Base-by-base conservation (phyloP, 2,113 vertebrate species). In the Callipepla squamata region DNA sequence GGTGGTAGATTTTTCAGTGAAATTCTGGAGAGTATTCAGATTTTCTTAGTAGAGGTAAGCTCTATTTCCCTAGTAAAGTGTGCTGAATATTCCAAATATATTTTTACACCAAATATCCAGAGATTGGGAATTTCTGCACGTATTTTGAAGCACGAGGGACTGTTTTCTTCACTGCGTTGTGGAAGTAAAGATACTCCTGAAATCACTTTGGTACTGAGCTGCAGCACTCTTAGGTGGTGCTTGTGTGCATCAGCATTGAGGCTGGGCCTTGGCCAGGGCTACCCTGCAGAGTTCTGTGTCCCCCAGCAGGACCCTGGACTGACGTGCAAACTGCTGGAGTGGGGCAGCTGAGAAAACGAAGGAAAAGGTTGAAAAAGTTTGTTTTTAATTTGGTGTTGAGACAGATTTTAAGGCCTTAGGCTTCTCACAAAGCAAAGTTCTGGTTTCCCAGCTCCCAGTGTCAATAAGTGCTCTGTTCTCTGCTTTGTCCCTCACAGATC, bases 401-500 rank as follows among this genome's bases (percentile, higher is more conserved):
- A 50, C 55, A 22, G 1, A 4, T 32, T 25, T 59, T 3, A 28
- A 77, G 61, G 21, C 44, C 5, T 38, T 0, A 0, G 3, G 1
- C n/a, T n/a, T 50, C 2, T 25, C 48, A 18, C 50, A 15, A 10
- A 77, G 4, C 16, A 15, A 16, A 28, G 8, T 13, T 65, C 11
- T 66, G 32, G 6, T 48, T 86, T 59, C 38, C 74, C 68, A 77
- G 67, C 18, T 28, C n/a, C 6, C n/a, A 7, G n/a, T 20, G 66
- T 22, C 44, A 22, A 0, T 94, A 68, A 94, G 59, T 18, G 0
- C 17, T 17, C 9, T 93, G 53, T 61, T 51, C 59, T 68, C 30
- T 25, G 0, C 62, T 74, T 13, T 30, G 1, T 44, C 63, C 85
- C 85, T 21, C 21, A 0, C 97, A 99, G 99, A 99, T 98, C 99